Conservation (phyloP, 2,888 invertebrate species). For the Leucoptera coffeella region DNA sequence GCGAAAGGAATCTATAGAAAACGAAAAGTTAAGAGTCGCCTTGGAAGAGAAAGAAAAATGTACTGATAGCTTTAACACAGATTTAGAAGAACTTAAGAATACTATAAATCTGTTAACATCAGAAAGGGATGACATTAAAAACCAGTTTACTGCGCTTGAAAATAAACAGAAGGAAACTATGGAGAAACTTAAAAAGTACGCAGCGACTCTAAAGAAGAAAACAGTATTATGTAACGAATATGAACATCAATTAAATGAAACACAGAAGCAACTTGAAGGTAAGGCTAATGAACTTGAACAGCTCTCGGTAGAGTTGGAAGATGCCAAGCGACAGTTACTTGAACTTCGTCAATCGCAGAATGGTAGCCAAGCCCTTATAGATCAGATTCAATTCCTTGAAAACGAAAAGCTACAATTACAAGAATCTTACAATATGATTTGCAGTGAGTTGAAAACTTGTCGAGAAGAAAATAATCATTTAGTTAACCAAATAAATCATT, state of each 20-base stretch:
- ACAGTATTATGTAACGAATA: conserved; percentile 58
- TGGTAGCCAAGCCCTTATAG: conserved; percentile 16
- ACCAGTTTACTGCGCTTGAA: conserved; percentile 35
- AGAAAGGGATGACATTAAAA: conserved; percentile 32
- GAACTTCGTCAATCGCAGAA: conserved; percentile 21
- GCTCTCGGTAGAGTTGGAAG: conserved; percentile 21
- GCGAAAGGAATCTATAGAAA: conserved; percentile 55
- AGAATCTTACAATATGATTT: conserved; percentile 14
- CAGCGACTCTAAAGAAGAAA: conserved; percentile 70
- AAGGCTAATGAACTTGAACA: conserved; percentile 26
- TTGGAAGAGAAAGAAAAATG: conserved; percentile 47
- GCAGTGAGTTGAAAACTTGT: conserved; percentile 16
- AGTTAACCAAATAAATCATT: conserved; percentile 20
- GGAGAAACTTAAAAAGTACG: conserved; percentile 75
- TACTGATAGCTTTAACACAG: conserved; percentile 20
- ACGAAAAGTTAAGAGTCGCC: conserved; percentile 56
- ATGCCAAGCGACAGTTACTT: conserved; percentile 16
- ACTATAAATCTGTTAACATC: conserved; percentile 25
- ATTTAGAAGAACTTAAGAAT: conserved; percentile 29
- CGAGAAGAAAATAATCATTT: conserved; percentile 19
- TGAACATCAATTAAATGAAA: conserved; percentile 42
- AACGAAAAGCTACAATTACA: conserved; percentile 18
- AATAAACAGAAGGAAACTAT: conserved; percentile 62
- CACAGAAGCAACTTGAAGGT: conserved; percentile 20
- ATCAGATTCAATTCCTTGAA: conserved; percentile 12